Conservation (phyloP, 2,113 vertebrate genomes). For the Anthoscopus minutus region DNA sequence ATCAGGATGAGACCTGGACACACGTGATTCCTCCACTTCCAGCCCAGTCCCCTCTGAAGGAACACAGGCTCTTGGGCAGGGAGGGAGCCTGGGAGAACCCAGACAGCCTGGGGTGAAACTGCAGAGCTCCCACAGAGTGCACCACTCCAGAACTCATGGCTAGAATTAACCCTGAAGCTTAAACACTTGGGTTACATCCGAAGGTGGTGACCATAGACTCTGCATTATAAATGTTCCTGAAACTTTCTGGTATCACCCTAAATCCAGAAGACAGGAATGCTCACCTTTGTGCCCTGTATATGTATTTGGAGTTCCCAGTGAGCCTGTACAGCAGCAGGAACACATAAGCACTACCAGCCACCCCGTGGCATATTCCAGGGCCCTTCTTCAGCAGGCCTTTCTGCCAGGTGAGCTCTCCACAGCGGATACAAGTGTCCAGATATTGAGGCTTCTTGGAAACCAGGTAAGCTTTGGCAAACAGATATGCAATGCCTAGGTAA, state of each 20-base stretch:
- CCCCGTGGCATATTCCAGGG: constrained; percentile 85
- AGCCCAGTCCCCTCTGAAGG: neutral
- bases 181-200: rapidly evolving
- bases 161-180: neutral
- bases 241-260: neutral
- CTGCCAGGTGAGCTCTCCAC: constrained; percentile 86
- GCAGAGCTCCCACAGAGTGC: neutral
- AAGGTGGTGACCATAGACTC: neutral
- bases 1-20: neutral
- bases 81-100: neutral
- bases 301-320: constrained; percentile 86
- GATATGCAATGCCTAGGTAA: constrained; percentile 82
- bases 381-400: constrained; percentile 89
- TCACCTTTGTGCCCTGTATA: constrained; percentile 86
- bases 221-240: neutral
- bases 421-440: constrained; percentile 86
- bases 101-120: neutral
- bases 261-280: neutral
- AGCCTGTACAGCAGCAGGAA: constrained; percentile 86
- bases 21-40: rapidly evolving
- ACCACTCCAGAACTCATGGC: neutral
- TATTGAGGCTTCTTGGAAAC: constrained; percentile 88
- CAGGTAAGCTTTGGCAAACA: constrained; percentile 88
- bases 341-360: constrained; percentile 86
- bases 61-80: rapidly evolving